These are phyloP conservation scores for Callospermophilus lateralis DNA, from an alignment of 2,113 vertebrate genomes.

Conservation along the genomic window DNA sequence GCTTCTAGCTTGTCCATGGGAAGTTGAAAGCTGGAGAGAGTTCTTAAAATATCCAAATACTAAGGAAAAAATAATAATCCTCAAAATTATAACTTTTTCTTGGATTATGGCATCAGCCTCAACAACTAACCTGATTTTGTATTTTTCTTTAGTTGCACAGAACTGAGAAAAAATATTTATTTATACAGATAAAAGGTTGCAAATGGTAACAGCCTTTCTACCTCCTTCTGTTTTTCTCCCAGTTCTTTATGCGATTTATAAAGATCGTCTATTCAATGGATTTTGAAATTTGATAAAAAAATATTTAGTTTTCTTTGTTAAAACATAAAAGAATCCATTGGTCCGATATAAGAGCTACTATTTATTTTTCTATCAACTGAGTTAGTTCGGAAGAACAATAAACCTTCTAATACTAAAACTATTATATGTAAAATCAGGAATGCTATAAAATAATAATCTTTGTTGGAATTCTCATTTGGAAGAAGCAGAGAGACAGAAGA, in stretches of 20 bases:
- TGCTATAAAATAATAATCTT: not conserved
- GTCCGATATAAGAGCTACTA: not conserved
- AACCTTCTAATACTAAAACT: not conserved
- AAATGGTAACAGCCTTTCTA: not conserved
- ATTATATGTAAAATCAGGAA: not conserved
- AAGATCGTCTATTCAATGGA: not conserved
- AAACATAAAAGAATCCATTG: not conserved
- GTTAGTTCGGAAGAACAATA: not conserved
- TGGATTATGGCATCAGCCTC: not conserved
- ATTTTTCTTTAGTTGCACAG: not conserved
- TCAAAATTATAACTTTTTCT: not conserved
- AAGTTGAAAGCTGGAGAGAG: not conserved
- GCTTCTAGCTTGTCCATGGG: not conserved
- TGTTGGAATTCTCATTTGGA: not conserved
- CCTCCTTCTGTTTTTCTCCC: not conserved
- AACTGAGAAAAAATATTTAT: not conserved
- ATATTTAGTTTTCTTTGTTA: not conserved
- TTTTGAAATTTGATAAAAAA: not conserved
- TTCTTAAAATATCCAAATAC: not conserved
- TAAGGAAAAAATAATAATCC: not conserved
- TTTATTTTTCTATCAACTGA: not conserved
- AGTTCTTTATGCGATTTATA: not conserved
- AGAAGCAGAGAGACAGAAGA: not conserved
- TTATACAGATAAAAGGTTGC: not conserved
- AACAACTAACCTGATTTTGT: not conserved